These are phyloP conservation scores for Pheosia tremula DNA, from an alignment of 2,888 invertebrate genomes.

Conservation along the genomic window DNA sequence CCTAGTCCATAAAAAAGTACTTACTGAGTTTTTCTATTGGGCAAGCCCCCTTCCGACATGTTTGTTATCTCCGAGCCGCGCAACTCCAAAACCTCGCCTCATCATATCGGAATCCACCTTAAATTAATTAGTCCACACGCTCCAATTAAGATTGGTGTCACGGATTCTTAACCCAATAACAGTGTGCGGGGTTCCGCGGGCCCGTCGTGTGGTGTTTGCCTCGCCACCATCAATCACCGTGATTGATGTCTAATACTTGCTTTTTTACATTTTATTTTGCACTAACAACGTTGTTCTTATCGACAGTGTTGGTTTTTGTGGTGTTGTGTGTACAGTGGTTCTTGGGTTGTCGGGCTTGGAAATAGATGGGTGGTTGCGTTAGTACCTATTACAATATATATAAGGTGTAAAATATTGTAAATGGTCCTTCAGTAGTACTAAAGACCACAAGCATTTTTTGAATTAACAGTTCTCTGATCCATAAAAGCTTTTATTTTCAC, in stretches of 20 bases:
- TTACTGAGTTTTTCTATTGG: too few relatives aligned
- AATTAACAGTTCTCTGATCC: too few relatives aligned
- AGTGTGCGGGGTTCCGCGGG: conserved; percentile 52
- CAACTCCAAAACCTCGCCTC: conserved; percentile 19
- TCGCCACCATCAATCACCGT: conserved; percentile 62
- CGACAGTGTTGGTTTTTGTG: conserved; percentile 34
- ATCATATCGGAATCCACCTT: conserved; percentile 34
- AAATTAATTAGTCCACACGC: conserved; percentile 51
- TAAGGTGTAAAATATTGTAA: too few relatives aligned
- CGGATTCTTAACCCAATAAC: conserved; percentile 59
- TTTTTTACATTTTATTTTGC: conserved; percentile 57
- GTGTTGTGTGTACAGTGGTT: conserved; percentile 27
- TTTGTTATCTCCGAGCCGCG: conserved; percentile 9
- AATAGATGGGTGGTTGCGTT: conserved; percentile 7
- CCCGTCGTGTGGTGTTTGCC: conserved; percentile 40
- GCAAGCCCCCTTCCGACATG: background rate
- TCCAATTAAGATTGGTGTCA: conserved; percentile 56
- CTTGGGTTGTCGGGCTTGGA: conserved; percentile 18
- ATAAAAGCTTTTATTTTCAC: too few relatives aligned
- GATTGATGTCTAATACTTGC: conserved; percentile 64
- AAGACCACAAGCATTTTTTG: too few relatives aligned
- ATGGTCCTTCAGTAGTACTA: too few relatives aligned
- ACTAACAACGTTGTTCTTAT: conserved; percentile 45
- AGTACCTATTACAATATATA: background rate
- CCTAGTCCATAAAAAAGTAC: too few relatives aligned